Percentiles rank a stretch among this genome's conserved stretches.
Conservation (phyloP, 1,140 invertebrate species). For the Hyphantria cunea region DNA sequence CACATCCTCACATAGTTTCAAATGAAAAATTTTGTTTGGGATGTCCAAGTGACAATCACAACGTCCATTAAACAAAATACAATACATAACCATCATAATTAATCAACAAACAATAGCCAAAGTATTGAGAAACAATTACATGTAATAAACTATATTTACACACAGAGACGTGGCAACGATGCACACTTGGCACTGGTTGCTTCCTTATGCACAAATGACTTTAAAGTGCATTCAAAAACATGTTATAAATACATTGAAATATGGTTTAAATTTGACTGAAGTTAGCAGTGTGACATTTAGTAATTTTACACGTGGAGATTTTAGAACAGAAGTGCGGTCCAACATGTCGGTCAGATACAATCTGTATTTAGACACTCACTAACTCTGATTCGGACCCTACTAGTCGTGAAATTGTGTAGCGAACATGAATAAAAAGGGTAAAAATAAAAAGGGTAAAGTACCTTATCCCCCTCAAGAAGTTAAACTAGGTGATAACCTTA, state of each 20-base stretch:
- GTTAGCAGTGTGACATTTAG: constrained; percentile 61
- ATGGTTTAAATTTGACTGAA: constrained; percentile 22
- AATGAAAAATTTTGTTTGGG: no score
- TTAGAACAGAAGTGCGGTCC: constrained; percentile 59
- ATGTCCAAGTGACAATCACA: no score
- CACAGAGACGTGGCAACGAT: constrained; percentile 29
- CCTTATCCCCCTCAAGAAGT: constrained; percentile 37
- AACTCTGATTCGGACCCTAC: constrained; percentile 26
- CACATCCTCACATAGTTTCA: no score
- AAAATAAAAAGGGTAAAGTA: constrained; percentile 57
- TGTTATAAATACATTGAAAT: constrained; percentile 1
- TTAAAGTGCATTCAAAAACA: constrained; percentile 31
- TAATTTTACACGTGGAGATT: constrained; percentile 53
- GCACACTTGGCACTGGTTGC: constrained; percentile 57
- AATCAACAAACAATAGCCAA: constrained; percentile 7
- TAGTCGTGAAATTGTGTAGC: constrained; percentile 18
- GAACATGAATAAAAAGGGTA: constrained; percentile 69
- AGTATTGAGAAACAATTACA: constrained; percentile 32
- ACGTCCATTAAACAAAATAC: neutral
- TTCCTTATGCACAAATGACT: constrained; percentile 57
- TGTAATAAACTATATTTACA: no score
- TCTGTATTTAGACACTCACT: constrained; percentile 48
- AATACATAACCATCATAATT: neutral
- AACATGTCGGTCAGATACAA: constrained; percentile 58
- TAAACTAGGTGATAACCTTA: constrained; percentile 11